Evolutionary conservation across 2,888 invertebrate genomes (phyloP).

Genomic region (Diplazon laetatorius): DNA sequence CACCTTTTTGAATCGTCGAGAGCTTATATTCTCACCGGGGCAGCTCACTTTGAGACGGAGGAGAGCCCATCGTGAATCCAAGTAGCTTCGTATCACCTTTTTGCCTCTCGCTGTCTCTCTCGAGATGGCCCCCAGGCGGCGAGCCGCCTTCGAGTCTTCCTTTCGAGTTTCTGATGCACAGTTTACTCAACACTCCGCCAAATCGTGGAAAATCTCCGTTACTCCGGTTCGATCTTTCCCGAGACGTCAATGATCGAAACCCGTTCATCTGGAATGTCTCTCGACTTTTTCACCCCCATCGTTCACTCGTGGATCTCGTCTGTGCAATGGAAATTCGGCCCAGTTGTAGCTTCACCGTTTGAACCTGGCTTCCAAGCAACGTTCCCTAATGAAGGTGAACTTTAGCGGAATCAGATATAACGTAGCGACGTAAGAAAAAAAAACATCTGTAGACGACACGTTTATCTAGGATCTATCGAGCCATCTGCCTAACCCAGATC

Average conservation of each 20-base stretch:
- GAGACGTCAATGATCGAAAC: slow-evolving; percentile 73
- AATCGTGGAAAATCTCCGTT: too few species aligned
- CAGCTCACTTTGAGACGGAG: slow-evolving; percentile 5
- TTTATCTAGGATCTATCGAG: too few species aligned
- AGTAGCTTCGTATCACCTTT: slow-evolving; percentile 44
- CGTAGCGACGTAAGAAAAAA: too few species aligned
- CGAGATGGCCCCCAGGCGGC: slow-evolving; percentile 37
- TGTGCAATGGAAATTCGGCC: slow-evolving; percentile 60
- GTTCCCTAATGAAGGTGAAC: too few species aligned
- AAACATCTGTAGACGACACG: too few species aligned
- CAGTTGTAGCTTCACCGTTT: too few species aligned
- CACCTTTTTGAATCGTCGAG: slow-evolving; percentile 38
- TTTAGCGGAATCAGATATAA: too few species aligned
- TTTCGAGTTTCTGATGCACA: slow-evolving; percentile 46
- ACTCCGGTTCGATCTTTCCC: slow-evolving; percentile 67
- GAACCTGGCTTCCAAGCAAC: too few species aligned
- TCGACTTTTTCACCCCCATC: slow-evolving; percentile 65
- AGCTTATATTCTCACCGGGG: too few species aligned
- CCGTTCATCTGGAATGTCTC: slow-evolving; percentile 63
- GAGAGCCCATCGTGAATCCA: too few species aligned
- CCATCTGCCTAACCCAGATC: too few species aligned
- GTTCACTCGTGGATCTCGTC: slow-evolving; percentile 18
- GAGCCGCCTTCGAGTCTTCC: too few species aligned
- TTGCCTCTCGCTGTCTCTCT: slow-evolving; percentile 16
- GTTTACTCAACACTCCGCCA: slow-evolving; percentile 73